These are phyloP conservation scores for Drosophila erecta DNA, from an alignment of 1,140 invertebrate genomes.

Conservation along the genomic window DNA sequence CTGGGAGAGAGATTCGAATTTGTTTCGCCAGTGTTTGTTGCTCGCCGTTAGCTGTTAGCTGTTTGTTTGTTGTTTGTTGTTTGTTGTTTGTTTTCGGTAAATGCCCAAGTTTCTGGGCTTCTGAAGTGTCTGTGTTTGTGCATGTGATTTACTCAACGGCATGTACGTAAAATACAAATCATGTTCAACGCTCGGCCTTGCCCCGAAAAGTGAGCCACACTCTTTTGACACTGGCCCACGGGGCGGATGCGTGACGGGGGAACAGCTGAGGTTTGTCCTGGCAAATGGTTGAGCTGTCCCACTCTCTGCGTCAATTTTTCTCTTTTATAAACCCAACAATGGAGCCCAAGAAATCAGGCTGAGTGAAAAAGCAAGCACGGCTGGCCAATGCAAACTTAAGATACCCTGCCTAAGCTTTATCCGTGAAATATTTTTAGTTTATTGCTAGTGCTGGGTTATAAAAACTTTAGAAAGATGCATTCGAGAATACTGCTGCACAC, in stretches of 20 bases:
- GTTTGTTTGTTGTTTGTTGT: constrained; percentile 13
- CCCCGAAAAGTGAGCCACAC: constrained; percentile 39
- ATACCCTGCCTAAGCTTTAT: constrained; percentile 1
- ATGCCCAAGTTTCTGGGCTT: constrained; percentile 40
- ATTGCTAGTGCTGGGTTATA: too few species aligned
- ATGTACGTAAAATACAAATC: constrained; percentile 53
- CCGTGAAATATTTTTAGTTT: background rate
- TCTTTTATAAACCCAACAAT: constrained; percentile 31
- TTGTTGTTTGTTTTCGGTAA: constrained; percentile 34
- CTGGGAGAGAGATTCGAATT: constrained; percentile 39
- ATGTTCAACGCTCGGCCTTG: constrained; percentile 41
- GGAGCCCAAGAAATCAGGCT: constrained; percentile 30
- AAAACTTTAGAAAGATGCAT: too few species aligned
- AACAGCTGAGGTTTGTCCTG: constrained; percentile 31
- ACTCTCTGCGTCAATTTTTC: constrained; percentile 18
- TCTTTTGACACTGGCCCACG: constrained; percentile 17
- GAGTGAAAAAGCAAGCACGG: constrained; percentile 9
- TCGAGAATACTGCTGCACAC: too few species aligned
- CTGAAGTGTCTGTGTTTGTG: constrained; percentile 33
- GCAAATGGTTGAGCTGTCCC: constrained; percentile 30
- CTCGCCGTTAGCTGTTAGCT: constrained; percentile 12
- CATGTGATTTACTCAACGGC: constrained; percentile 49
- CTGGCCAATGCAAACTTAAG: background rate
- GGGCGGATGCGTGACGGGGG: constrained; percentile 41
- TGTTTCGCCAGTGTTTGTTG: constrained; percentile 24